Evolutionary conservation across 2,888 invertebrate genomes (phyloP), one percentile per base, ranked within the genome.

Genomic region (Zaprionus lineosus): DNA sequence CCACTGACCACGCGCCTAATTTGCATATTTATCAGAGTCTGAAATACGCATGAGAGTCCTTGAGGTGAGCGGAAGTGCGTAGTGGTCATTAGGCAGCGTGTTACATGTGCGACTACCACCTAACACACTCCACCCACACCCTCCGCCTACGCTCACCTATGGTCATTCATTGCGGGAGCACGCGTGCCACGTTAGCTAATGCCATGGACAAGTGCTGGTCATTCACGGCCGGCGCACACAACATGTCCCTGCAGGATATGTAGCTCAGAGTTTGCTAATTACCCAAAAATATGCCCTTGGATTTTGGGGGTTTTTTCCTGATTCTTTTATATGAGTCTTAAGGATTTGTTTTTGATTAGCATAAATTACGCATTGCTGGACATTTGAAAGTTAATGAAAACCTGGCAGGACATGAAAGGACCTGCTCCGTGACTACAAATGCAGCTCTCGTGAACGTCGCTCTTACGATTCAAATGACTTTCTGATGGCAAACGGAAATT

Each of bases 401-500:
- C 46, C 48, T 36, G 43, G 31, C 29, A 31, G 48, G 29, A 52
- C 52, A 50, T 53, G 53, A 37, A 24, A 21, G 33, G 14, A 5
- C 11, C 2, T 12, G 12, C n/a, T 41, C 26, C 29, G 28, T 58
- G 44, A 43, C 29, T 12, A 39, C n/a, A 28, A 34, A 68, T 40
- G 47, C n/a, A 12, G 44, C 29, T 43, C 44, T 59, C 52, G 46
- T 58, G 33, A 26, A 26, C 8, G 14, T 29, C 33, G 34, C 36
- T 58, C 21, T 62, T 63, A 44, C 31, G 12, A 41, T 48, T 44
- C 55, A 78, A 84, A 84, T 69, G 62, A 52, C 41, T 74, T 86
- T 85, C 74, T 86, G 74, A 84, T 84, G 75, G 72, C 63, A 53
- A 74, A 61, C 74, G 72, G 83, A 83, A 83, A 71, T 64, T 37